Conservation (phyloP, 2,797 vertebrate genomes). For the Vireo griseus region DNA sequence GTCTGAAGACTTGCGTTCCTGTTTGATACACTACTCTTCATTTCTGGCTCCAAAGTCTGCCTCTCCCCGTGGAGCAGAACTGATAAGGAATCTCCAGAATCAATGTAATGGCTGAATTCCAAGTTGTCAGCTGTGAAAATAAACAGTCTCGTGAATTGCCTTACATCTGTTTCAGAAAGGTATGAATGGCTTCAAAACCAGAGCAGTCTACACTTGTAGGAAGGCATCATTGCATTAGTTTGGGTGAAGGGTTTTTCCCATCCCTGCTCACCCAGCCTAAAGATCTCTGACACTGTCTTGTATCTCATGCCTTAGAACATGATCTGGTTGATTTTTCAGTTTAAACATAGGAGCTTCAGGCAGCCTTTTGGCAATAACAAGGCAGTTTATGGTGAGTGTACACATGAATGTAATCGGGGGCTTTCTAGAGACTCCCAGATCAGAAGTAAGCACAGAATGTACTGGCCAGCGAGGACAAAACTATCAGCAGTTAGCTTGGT, state of each 20-base stretch:
- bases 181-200: not conserved
- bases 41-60: not conserved
- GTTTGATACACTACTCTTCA: not conserved
- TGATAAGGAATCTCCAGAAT: not conserved
- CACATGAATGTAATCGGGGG: not conserved
- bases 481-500: not conserved
- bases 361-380: not conserved
- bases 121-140: not conserved
- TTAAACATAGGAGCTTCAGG: not conserved
- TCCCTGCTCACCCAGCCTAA: not conserved
- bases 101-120: not conserved
- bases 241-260: not conserved
- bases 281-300: not conserved
- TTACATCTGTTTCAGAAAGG: not conserved
- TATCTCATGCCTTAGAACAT: not conserved
- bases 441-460: not conserved
- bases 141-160: not conserved
- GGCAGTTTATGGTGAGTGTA: not conserved
- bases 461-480: not conserved
- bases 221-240: not conserved
- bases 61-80: not conserved
- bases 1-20: not conserved
- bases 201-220: not conserved
- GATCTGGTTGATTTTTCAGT: not conserved
- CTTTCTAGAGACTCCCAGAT: not conserved